Percentiles rank a stretch among this genome's conserved stretches.
These are phyloP conservation scores for Ctenosaura bakeri DNA, from an alignment of 2,797 vertebrate genomes.

Conservation along the genomic window DNA sequence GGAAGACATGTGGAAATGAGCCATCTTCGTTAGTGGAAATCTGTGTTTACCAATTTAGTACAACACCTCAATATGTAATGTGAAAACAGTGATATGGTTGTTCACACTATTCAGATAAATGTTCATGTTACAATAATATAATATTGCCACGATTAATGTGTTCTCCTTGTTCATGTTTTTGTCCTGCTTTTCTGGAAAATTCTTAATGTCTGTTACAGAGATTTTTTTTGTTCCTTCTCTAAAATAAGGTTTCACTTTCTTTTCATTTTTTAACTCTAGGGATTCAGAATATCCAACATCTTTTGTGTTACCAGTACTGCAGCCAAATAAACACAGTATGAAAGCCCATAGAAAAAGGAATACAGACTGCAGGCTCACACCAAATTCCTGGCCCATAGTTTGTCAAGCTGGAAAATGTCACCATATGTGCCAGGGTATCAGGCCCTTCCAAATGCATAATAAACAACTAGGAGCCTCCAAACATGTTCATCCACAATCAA, in stretches of 20 bases:
- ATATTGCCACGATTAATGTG: neutral
- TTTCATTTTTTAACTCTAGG: neutral
- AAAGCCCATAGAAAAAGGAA: conserved; percentile 25
- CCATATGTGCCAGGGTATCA: conserved; percentile 34
- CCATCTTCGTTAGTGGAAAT: neutral
- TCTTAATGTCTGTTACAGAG: neutral
- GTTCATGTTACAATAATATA: neutral
- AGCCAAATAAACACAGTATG: conserved; percentile 41
- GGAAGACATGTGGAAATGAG: neutral
- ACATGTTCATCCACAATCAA: conserved; percentile 23
- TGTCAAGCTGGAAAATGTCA: conserved; percentile 53
- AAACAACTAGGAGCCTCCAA: conserved; percentile 33
- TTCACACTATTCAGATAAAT: neutral
- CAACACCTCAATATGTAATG: neutral
- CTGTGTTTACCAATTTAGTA: neutral
- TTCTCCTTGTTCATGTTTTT: conserved; percentile 13
- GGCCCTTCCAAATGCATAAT: conserved; percentile 28
- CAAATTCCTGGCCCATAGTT: conserved; percentile 23
- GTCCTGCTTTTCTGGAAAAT: neutral
- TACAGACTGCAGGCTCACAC: conserved; percentile 31
- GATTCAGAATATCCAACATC: conserved; percentile 28
- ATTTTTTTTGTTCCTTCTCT: conserved; percentile 8
- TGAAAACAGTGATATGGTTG: neutral
- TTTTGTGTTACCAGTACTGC: conserved; percentile 16
- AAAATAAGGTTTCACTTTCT: conserved; percentile 18